Percentiles rank a stretch among this genome's conserved stretches.
Conservation (phyloP, 30 jellyfish, hydroid and myxozoan species). For the Pelagia noctiluca region DNA sequence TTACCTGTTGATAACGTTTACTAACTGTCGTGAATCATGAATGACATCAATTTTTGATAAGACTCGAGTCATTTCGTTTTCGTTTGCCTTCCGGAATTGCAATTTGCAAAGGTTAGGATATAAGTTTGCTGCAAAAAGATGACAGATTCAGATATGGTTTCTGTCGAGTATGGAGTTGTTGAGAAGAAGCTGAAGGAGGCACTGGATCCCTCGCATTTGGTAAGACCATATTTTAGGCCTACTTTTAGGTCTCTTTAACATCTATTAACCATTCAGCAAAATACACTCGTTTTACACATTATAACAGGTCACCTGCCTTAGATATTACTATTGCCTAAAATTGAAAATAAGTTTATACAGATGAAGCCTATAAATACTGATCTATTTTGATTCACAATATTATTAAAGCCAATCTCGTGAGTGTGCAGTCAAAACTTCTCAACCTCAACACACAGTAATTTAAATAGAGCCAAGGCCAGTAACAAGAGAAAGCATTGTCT, state of each 20-base stretch:
- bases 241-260: too few species aligned
- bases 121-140: not conserved
- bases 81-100: too few species aligned
- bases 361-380: not conserved
- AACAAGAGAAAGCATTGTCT: too few species aligned
- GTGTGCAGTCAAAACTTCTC: too few species aligned
- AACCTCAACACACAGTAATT: too few species aligned
- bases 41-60: too few species aligned
- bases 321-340: not conserved
- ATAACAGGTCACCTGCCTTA: not conserved
- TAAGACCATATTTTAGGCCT: too few species aligned
- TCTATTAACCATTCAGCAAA: not conserved
- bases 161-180: constrained; percentile 41
- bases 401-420: not conserved
- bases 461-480: too few species aligned
- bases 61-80: too few species aligned
- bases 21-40: too few species aligned
- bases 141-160: constrained; percentile 9
- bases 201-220: constrained; percentile 61
- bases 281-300: not conserved
- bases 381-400: not conserved
- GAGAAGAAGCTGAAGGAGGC: constrained; percentile 63
- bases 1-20: too few species aligned
- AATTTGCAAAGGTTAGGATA: too few species aligned
- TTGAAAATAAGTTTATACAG: not conserved